These are phyloP conservation scores for Perca flavescens DNA, from an alignment of 2,113 vertebrate genomes.

Conservation along the genomic window DNA sequence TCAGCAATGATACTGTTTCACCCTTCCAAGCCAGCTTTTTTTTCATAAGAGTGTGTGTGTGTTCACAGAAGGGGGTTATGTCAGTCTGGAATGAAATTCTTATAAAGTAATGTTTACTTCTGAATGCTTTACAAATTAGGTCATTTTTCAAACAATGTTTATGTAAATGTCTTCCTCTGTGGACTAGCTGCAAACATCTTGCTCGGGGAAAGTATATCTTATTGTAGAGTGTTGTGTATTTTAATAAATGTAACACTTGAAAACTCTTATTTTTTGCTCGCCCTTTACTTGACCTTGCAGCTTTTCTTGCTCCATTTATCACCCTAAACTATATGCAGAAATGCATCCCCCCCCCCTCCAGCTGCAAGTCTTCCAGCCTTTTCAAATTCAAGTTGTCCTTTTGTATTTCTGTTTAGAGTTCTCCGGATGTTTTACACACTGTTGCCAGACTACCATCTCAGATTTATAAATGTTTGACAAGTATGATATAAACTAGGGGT, in stretches of 20 bases:
- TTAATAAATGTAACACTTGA: slow-evolving; percentile 82
- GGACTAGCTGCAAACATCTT: slow-evolving; percentile 37
- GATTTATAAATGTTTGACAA: slow-evolving; percentile 89
- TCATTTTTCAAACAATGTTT: slow-evolving; percentile 8
- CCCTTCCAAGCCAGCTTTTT: slow-evolving; percentile 43
- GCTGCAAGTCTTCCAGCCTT: slow-evolving; percentile 79
- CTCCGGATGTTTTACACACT: slow-evolving; percentile 87
- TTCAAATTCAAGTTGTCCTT: slow-evolving; percentile 58
- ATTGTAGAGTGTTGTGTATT: slow-evolving; percentile 76
- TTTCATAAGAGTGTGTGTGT: background rate
- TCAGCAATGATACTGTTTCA: slow-evolving; percentile 49
- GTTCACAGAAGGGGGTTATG: slow-evolving; percentile 34
- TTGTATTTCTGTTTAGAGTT: slow-evolving; percentile 89
- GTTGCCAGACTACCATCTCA: slow-evolving; percentile 84
- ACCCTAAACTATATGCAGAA: slow-evolving; percentile 8
- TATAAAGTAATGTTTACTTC: background rate
- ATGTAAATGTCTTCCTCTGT: slow-evolving; percentile 36
- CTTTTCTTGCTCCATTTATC: slow-evolving; percentile 28
- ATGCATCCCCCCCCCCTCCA: slow-evolving; percentile 64
- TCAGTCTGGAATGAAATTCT: slow-evolving; percentile 42
- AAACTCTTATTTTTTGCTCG: slow-evolving; percentile 32
- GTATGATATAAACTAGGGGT: slow-evolving; percentile 84
- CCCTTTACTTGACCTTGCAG: slow-evolving; percentile 35
- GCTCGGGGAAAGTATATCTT: slow-evolving; percentile 72
- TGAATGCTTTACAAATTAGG: slow-evolving; percentile 11